Evolutionary conservation across 2,797 vertebrate species (phyloP), one percentile per base, ranked within the genome.

Genomic region (Sebastes oblongus): DNA sequence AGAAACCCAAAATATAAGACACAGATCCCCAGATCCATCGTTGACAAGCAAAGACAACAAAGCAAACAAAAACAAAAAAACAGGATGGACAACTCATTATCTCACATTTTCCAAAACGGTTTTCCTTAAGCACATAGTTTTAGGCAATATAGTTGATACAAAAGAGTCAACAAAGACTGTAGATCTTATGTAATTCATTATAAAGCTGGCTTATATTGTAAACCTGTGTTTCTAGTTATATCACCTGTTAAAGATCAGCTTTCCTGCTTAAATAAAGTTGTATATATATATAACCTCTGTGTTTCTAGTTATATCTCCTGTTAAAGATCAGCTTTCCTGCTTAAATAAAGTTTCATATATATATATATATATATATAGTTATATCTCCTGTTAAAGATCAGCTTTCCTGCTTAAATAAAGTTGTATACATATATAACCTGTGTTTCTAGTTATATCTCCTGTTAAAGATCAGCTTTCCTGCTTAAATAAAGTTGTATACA

Each of bases 181-280:
- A 34, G 9, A 29, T 61, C 5, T 30, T 8, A 1, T 7, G 3
- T 29, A 5, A 29, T 22, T 62, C 5, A 29, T 36, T 6, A 27
- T 13, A n/a, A 50, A 22, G 3, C 2, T 42, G 0, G 8, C 0
- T 5, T 25, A n/a, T 1, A 24, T 59, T 29, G 18, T 9, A 27
- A 27, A 36, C 39, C 34, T 36, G 4, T 27, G 25, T 27, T 27
- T 27, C 3, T 39, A 39, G 36, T 39, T 13, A 13, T 39, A 39
- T 39, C 36, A 12, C 34, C 20, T 36, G 46, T 30, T 54, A 9
- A 24, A 18, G 5, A 13, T 29, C 14, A 58, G 13, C 2, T 50
- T 65, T 34, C 30, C 4, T 18, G 5, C 3, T 39, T 46, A 27
- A 56, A 76, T 42, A 14, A 59, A 20, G 14, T 52, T 36, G 3